phyloP scores from a whole-genome alignment of 1,140 invertebrate genomes.

The Trichonephila clavata region DNA sequence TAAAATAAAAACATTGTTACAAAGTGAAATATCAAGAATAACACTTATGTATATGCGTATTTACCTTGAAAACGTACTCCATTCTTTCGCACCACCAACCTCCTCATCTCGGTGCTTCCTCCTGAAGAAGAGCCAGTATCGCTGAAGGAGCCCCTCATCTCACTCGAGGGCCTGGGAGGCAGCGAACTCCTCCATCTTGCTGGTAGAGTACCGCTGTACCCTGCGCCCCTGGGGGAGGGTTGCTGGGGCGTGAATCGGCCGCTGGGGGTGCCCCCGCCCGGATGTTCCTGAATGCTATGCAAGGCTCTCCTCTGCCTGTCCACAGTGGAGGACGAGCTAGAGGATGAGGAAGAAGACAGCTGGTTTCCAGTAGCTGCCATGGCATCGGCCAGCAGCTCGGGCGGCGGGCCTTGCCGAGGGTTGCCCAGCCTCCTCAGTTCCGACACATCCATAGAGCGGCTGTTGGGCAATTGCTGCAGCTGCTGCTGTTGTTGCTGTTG shows the following conservation, averaged over 20 bases:
- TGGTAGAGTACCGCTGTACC: constrained; percentile 52
- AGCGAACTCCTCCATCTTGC: constrained; percentile 67
- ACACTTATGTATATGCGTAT: neutral
- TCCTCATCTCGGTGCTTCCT: constrained; percentile 59
- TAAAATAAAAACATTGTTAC: neutral
- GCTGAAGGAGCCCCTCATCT: constrained; percentile 41
- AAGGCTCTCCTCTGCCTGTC: constrained; percentile 54
- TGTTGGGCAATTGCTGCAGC: constrained; percentile 54
- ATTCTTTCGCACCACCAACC: constrained; percentile 73
- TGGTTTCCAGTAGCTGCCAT: constrained; percentile 52
- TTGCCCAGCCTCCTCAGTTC: constrained; percentile 73
- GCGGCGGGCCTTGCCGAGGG: constrained; percentile 58
- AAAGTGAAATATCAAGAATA: neutral
- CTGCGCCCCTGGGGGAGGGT: neutral
- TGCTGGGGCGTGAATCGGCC: neutral
- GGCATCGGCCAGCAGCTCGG: constrained; percentile 69
- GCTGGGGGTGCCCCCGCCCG: neutral
- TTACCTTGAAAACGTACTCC: constrained; percentile 75
- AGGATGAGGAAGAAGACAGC: constrained; percentile 54
- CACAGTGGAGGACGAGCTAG: constrained; percentile 40
- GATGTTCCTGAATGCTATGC: constrained; percentile 70
- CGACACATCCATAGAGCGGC: constrained; percentile 63
- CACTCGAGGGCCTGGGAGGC: constrained; percentile 45
- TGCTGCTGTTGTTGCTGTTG: constrained; percentile 21
- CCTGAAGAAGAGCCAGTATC: neutral